Base-by-base conservation (phyloP, 2,888 invertebrate species). In the Apotomis capreana region DNA sequence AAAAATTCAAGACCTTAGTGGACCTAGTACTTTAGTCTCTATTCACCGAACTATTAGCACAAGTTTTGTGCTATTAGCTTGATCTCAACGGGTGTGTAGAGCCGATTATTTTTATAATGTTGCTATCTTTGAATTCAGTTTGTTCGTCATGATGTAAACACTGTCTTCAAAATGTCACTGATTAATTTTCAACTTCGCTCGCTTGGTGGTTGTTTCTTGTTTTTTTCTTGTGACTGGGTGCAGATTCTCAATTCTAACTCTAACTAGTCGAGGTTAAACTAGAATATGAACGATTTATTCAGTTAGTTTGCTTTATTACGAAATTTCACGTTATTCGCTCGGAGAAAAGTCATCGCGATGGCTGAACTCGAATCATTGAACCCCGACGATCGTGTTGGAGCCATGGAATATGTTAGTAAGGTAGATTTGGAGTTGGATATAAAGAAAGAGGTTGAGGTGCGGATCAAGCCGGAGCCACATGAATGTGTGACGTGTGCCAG, bases 401-500 rank as follows among this genome's bases (percentile, higher is more conserved):
- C 82, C 68, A 78, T 75, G 74, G 83, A 84, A 68, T 75, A 75
- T 74, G 70, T 74, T 58, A 40, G 70, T 59, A 81, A 84, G 74
- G 79, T 81, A 74, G 81, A 82, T 75, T 76, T 81, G 46, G 72
- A 72, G 72, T 75, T 78, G 6, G 74, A 75, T 59, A 85, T 88
- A 74, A 89, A 88, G 79, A 80, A 80, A 55, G 89, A 89, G 78
- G 74, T 79, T 57, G 87, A 85, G 1, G 79, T 88, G 73, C 77
- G 75, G 59, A 87, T 90, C 69, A 91, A 91, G 79, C 83, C 81
- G 49, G 91, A 91, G 80, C 81, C 82, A 13, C 79, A 82, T 69
- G 91, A 91, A 81, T 92, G 92, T 78, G 77, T 84, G 36, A 85
- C 90, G 73, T 92, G 92, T 76, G 76, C 82, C 55, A 77, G 79